Evolutionary conservation across 2,113 vertebrate species (phyloP).

Genomic region (Cyprinus carpio): DNA sequence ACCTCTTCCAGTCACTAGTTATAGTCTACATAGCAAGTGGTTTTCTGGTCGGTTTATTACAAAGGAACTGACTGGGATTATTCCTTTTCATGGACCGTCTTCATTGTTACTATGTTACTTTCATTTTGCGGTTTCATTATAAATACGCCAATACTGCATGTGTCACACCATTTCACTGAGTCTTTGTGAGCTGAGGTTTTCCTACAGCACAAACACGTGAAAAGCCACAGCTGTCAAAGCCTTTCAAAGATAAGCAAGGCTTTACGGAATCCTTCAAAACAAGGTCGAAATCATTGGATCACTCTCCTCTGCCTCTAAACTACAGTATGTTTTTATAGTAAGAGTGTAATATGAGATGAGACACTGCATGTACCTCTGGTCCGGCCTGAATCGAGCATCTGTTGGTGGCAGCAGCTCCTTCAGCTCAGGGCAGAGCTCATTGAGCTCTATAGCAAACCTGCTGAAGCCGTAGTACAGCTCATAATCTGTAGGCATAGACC

Average conservation of each 20-base stretch:
- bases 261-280: not conserved
- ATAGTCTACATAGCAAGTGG: not conserved
- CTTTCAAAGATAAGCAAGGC: not conserved
- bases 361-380: conserved; percentile 86
- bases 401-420: conserved; percentile 92
- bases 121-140: not conserved
- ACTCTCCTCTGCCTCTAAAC: not conserved
- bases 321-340: not conserved
- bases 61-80: not conserved
- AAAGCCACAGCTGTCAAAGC: not conserved
- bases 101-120: not conserved
- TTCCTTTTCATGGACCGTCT: not conserved
- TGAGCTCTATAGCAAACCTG: conserved; percentile 96
- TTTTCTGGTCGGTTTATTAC: not conserved
- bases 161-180: not conserved
- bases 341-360: conserved; percentile 47
- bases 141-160: not conserved
- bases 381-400: conserved; percentile 93
- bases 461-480: conserved; percentile 98
- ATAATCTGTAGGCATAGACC: conserved; percentile 96
- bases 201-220: not conserved
- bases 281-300: not conserved
- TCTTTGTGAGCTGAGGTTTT: not conserved
- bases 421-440: conserved; percentile 92
- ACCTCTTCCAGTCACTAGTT: not conserved